Base-by-base conservation (phyloP, 2,888 invertebrate genomes). In the Mesochorus sp. region DNA sequence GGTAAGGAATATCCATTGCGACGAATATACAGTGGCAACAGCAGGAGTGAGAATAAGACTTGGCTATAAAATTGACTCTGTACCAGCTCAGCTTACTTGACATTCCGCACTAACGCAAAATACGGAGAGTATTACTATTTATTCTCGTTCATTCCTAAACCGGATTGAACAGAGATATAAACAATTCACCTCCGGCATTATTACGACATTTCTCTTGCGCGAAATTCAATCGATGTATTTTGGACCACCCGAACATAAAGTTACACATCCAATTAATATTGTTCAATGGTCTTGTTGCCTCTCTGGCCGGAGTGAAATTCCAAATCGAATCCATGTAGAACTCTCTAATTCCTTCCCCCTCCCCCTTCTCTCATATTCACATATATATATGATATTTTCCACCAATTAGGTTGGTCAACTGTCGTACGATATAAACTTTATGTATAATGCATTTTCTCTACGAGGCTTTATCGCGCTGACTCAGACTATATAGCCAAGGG, bases 301-400 rank as follows among this genome's bases (percentile, higher is more conserved):
- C 28, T 61, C 21, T 3, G 5, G 26, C n/a, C 12, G 5, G 0
- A 26, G 6, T n/a, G 17, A 49, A 39, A 59, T 51, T 61, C 12
- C 4, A 12, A 39, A 51, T 71, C 28, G 39, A 51, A 31, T 8
- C 17, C 19, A 28, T 2, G 12, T 31, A 8, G 2, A 8, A 53
- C 26, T 67, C 59, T 61, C 44, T 61, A 67, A 74, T 74, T 34
- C n/a, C n/a, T n/a, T n/a, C n/a, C n/a, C n/a, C n/a, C 34, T 64
- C 12, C 39, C 3, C 10, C n/a, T 39, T n/a, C 12, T 5, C 31
- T 34, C 6, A 34, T 34, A 34, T 24, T 17, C 24, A 4, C 34
- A 34, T 39, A 51, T 51, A 51, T 37, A 51, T 66, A 34, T 34
- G 6, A 3, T 28, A 24, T 47, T 31, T 26, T 64, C 55, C 14